Base-by-base conservation (phyloP, 2,113 vertebrate species). In the Petroica traversi region DNA sequence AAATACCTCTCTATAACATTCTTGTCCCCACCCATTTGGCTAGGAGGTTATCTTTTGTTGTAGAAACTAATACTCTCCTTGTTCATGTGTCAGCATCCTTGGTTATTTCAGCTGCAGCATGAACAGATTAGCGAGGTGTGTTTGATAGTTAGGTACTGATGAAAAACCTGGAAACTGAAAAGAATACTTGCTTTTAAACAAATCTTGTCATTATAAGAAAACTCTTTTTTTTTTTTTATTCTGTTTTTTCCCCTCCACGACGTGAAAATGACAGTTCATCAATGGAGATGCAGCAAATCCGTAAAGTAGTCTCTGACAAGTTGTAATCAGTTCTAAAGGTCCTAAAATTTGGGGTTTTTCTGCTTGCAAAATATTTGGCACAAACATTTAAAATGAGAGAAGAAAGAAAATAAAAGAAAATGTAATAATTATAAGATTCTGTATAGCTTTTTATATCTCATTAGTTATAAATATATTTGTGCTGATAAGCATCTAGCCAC, bases 171-270 rank as follows among this genome's bases (percentile, higher is more conserved):
- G 22, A 78, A 87, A 78, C 8, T 68, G 6, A 63, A 63, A 76
- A 75, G 6, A 84, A 64, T 25, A 61, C 5, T 77, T 90, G 13
- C 5, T 89, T 16, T 67, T 67, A 16, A 62, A 46, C 3, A 58
- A 43, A 5, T 38, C 14, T 36, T 84, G 5, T 80, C 16, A 31
- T 74, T 74, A 63, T 18, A 75, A 24, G 7, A 19, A 66, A 26
- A 2, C 2, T 13, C 19, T 5, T 22, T 38, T 13, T 19, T 24
- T n/a, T 3, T 2, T n/a, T 19, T 9, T 5, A 13, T 40, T 40
- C n/a, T 49, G 22, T 11, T 84, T 85, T 51, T 61, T 38, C 28
- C 2, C 13, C 71, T 26, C 2, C 9, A 69, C 13, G 58, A 9
- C 5, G 49, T 20, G 11, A 76, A 89, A 81, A 82, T 55, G 17